These are phyloP conservation scores for Rousettus madagascariensis DNA, from an alignment of 2,797 vertebrate species.

Conservation along the genomic window DNA sequence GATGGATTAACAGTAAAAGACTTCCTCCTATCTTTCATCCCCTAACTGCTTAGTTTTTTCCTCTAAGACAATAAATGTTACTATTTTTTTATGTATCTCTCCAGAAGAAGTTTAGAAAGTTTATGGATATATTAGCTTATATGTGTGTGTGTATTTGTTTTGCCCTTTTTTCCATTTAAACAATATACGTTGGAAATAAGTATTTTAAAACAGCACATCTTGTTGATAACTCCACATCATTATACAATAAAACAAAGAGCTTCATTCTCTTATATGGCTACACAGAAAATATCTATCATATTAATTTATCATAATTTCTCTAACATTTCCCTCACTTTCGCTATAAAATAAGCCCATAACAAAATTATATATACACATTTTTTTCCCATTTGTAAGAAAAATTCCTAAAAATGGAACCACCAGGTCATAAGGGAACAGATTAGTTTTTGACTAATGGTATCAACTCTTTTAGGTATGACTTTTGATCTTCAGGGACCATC, in stretches of 20 bases:
- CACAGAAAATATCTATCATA: background rate
- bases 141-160: background rate
- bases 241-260: slow-evolving; percentile 7
- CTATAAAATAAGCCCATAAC: slow-evolving; percentile 22
- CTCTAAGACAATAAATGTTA: background rate
- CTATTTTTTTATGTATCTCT: background rate
- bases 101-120: background rate
- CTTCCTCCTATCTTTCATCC: background rate
- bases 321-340: background rate
- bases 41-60: background rate
- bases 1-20: background rate
- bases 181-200: background rate
- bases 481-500: background rate
- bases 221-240: background rate
- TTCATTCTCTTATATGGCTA: background rate
- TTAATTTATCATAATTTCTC: slow-evolving; percentile 15
- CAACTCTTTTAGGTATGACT: background rate
- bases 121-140: background rate
- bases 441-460: slow-evolving; percentile 29
- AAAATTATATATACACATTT: background rate
- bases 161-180: background rate
- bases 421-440: background rate
- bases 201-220: slow-evolving; percentile 42
- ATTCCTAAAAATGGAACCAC: background rate
- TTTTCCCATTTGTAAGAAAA: background rate